Conservation (phyloP, 2,888 invertebrate genomes). For the Ditula angustiorana region DNA sequence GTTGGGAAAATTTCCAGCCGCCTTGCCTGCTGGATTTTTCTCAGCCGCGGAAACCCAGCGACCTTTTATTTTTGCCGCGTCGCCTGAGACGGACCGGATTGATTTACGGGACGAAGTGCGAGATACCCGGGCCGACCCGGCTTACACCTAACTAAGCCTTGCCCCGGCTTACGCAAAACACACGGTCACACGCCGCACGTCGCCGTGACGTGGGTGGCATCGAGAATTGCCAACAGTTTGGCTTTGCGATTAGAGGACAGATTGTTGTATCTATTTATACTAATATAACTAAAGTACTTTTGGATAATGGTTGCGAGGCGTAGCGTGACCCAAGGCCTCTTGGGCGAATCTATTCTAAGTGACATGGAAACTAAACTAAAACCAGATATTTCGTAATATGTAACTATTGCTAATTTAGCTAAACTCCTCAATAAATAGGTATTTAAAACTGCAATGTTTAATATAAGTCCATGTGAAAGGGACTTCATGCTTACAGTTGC, state of each 20-base stretch:
- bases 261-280: neutral
- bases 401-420: too few relatives aligned
- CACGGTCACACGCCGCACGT: constrained; percentile 64
- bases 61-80: constrained; percentile 76
- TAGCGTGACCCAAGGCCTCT: too few relatives aligned
- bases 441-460: too few relatives aligned
- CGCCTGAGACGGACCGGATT: constrained; percentile 72
- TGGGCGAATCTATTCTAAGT: too few relatives aligned
- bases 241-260: constrained; percentile 20
- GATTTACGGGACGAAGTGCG: constrained; percentile 80
- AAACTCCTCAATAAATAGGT: too few relatives aligned
- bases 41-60: constrained; percentile 41
- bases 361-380: too few relatives aligned
- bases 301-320: too few relatives aligned
- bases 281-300: too few relatives aligned
- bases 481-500: too few relatives aligned
- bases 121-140: constrained; percentile 67
- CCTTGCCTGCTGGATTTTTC: constrained; percentile 13
- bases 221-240: constrained; percentile 45
- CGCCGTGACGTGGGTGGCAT: constrained; percentile 71
- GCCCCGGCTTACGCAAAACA: constrained; percentile 72
- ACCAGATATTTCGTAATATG: too few relatives aligned
- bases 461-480: too few relatives aligned
- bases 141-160: constrained; percentile 77
- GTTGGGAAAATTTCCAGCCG: neutral